Evolutionary conservation across 2,888 invertebrate species (phyloP).

Genomic region (Drosophila melanosoma): DNA sequence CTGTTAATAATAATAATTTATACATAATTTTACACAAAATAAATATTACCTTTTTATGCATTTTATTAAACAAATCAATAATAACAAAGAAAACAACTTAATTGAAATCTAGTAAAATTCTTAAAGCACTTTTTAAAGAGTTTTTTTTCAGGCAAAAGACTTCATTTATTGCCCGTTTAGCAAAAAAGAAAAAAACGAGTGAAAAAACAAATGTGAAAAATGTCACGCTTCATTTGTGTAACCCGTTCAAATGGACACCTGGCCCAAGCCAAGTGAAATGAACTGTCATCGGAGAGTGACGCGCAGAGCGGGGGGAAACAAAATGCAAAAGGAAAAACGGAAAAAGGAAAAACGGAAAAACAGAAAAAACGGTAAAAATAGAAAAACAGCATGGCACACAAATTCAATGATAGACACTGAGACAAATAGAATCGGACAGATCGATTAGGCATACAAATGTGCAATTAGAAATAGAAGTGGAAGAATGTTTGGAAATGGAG

Average conservation of each 20-base stretch:
- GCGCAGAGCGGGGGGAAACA: constrained; percentile 7
- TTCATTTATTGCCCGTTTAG: not conserved
- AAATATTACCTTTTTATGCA: not conserved
- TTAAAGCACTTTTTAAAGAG: not conserved
- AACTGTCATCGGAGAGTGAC: constrained; percentile 44
- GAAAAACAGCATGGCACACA: constrained; percentile 63
- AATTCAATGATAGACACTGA: constrained; percentile 65
- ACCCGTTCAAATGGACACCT: constrained; percentile 75
- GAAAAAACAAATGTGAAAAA: constrained; percentile 67
- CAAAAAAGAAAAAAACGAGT: constrained; percentile 41
- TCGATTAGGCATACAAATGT: constrained; percentile 81
- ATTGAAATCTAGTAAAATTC: not conserved
- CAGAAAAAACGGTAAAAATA: not conserved
- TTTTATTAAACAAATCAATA: not conserved
- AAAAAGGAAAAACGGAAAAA: constrained; percentile 5
- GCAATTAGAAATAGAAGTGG: constrained; percentile 65
- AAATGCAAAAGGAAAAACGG: constrained; percentile 2
- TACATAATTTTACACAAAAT: not conserved
- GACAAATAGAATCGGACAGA: constrained; percentile 71
- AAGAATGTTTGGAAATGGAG: constrained; percentile 14
- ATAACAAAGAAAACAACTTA: not conserved
- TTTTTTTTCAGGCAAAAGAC: not conserved
- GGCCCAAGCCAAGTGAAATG: constrained; percentile 53
- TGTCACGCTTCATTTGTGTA: constrained; percentile 77
- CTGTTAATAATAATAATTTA: no score